Conservation (phyloP, 2,888 invertebrate genomes). For the Dichetophora obliterata region DNA sequence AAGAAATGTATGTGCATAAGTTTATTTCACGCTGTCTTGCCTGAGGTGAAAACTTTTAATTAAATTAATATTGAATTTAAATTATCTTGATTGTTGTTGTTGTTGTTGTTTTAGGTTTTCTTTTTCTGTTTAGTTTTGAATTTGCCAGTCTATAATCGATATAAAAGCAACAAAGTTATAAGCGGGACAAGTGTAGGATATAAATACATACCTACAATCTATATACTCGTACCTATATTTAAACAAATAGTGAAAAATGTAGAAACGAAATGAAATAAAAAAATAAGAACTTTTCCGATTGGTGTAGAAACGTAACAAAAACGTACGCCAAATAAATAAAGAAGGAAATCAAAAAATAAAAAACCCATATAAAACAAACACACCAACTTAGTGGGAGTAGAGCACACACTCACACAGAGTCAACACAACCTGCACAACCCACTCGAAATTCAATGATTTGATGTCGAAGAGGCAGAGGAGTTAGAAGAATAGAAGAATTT, state of each 20-base stretch:
- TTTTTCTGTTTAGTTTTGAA: neutral
- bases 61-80: slow-evolving; percentile 9
- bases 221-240: neutral
- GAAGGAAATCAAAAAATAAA: slow-evolving; percentile 30
- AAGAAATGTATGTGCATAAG: too few relatives aligned
- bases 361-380: neutral
- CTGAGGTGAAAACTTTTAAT: slow-evolving; percentile 6
- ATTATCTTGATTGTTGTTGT: slow-evolving; percentile 4
- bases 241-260: slow-evolving; percentile 13
- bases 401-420: too few relatives aligned
- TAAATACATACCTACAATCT: too few relatives aligned
- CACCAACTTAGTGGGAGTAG: too few relatives aligned
- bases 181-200: too few relatives aligned
- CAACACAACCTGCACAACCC: too few relatives aligned
- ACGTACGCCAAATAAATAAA: slow-evolving; percentile 55
- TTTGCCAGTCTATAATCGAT: too few relatives aligned
- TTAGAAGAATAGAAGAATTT: too few relatives aligned
- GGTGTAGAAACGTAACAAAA: slow-evolving; percentile 52
- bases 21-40: neutral
- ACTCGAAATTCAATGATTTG: too few relatives aligned
- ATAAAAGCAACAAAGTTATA: too few relatives aligned
- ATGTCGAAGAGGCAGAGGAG: too few relatives aligned
- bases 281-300: slow-evolving; percentile 57
- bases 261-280: slow-evolving; percentile 34
- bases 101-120: neutral